Evolutionary conservation across 2,888 invertebrate genomes (phyloP).

Genomic region (Baronia brevicornis): DNA sequence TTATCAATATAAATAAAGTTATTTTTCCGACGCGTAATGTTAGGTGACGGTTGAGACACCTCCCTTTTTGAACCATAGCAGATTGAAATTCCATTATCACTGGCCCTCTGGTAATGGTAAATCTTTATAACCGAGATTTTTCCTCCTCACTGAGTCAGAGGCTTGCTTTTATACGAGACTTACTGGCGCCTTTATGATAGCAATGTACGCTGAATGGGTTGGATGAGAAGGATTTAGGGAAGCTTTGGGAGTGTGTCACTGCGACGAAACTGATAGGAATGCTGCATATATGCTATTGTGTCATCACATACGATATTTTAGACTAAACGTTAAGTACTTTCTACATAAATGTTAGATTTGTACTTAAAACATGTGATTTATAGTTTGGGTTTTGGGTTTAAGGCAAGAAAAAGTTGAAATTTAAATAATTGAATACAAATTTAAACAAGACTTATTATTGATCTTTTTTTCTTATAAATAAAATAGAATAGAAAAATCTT

Average conservation of each 20-base stretch:
- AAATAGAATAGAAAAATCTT: no score
- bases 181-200: slow-evolving; percentile 42
- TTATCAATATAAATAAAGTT: no score
- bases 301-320: no score
- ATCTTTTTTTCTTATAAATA: no score
- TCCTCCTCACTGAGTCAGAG: slow-evolving; percentile 45
- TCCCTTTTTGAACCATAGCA: slow-evolving; percentile 36
- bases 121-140: slow-evolving; percentile 60
- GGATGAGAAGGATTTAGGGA: slow-evolving; percentile 16
- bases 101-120: slow-evolving; percentile 53
- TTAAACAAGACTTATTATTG: no score
- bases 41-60: no score
- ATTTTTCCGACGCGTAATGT: no score
- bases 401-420: slow-evolving; percentile 13
- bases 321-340: no score
- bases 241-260: neutral
- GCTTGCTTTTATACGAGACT: slow-evolving; percentile 48
- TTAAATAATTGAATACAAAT: no score
- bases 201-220: slow-evolving; percentile 29
- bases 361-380: no score
- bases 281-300: no score
- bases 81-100: slow-evolving; percentile 74
- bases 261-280: neutral
- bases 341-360: no score
- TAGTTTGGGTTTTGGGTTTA: slow-evolving; percentile 16